These are phyloP conservation scores for Spea hammondii DNA, from an alignment of 2,797 vertebrate species.

Conservation along the genomic window DNA sequence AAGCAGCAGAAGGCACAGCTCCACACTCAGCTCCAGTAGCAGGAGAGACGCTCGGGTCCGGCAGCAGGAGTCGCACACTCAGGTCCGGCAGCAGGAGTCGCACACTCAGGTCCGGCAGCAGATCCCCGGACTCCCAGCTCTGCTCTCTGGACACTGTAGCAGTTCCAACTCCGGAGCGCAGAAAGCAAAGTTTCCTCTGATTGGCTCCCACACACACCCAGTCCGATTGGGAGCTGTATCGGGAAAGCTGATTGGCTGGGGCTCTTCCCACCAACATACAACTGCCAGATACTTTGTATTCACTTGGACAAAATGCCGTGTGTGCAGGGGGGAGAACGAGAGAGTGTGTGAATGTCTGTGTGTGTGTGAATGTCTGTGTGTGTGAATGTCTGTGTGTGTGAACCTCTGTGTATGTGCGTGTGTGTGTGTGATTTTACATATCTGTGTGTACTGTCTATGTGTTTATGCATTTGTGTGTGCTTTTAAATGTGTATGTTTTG, in stretches of 20 bases:
- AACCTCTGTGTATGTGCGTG: too few relatives aligned
- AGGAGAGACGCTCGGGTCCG: background rate
- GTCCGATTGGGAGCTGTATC: slow-evolving; percentile 16
- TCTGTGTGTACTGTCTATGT: too few relatives aligned
- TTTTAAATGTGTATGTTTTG: too few relatives aligned
- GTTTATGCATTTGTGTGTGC: too few relatives aligned
- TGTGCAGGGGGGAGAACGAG: background rate
- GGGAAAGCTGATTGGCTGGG: slow-evolving; percentile 14
- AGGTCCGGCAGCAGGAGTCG: background rate
- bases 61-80: too few relatives aligned
- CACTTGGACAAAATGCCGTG: background rate
- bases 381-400: too few relatives aligned
- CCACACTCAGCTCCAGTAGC: too few relatives aligned
- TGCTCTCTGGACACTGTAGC: background rate
- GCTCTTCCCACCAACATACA: background rate
- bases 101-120: background rate
- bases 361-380: too few relatives aligned
- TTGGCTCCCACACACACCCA: background rate
- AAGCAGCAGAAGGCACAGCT: too few relatives aligned
- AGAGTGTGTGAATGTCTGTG: background rate
- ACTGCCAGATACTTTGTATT: slow-evolving; percentile 2
- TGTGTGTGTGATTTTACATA: too few relatives aligned
- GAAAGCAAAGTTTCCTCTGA: background rate
- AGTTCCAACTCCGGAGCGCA: background rate
- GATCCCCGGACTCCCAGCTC: slow-evolving; percentile 2